Percentiles rank a stretch among this genome's conserved stretches.
Conservation (phyloP, 2,113 vertebrate species). For the Vidua chalybeata region DNA sequence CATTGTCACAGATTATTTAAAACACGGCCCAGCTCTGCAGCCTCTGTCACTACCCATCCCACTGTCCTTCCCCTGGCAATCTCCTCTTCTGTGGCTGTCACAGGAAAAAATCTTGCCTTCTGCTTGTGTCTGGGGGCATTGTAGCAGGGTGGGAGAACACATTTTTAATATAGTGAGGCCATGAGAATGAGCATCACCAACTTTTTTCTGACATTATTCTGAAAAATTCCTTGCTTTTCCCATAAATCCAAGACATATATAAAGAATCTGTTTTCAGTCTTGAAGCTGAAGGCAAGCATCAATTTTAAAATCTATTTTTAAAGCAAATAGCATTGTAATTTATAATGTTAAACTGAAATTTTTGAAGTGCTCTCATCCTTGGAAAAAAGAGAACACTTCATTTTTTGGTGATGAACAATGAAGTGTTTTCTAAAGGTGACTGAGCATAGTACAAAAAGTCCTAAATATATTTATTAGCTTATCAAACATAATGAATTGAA, state of each 20-base stretch:
- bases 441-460: background rate
- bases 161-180: background rate
- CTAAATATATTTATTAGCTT: constrained; percentile 42
- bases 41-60: background rate
- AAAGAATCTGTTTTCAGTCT: background rate
- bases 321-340: background rate
- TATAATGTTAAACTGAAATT: background rate
- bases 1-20: background rate
- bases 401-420: constrained; percentile 10
- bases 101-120: background rate
- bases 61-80: background rate
- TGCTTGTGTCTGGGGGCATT: background rate
- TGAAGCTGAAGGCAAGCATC: background rate
- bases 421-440: constrained; percentile 53
- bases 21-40: background rate
- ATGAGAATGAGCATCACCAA: background rate
- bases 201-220: background rate
- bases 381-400: background rate
- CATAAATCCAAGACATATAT: background rate
- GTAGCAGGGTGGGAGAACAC: background rate
- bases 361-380: background rate
- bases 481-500: constrained; percentile 29
- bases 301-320: constrained; percentile 12
- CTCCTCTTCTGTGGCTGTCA: background rate
- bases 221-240: background rate